A percentile compares a stretch with the other conserved stretches of the same genome.
phyloP scores from a whole-genome alignment of 2,888 invertebrate species.

The Tridacna gigas region DNA sequence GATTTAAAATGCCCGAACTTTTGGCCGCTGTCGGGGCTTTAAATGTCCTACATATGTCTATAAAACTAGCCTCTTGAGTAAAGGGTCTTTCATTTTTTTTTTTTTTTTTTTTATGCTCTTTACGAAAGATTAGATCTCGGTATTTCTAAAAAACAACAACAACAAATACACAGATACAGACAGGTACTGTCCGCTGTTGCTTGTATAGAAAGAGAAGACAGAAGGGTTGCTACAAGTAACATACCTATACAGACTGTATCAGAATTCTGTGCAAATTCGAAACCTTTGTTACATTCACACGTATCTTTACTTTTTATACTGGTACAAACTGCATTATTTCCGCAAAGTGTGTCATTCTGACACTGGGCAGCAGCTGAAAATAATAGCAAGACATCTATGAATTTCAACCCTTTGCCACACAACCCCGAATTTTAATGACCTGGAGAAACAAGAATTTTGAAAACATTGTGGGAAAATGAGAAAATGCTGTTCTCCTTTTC shows the following conservation, averaged over 20 bases:
- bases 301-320: slow-evolving; percentile 29
- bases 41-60: no score
- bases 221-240: no score
- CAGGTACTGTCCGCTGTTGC: no score
- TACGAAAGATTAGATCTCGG: no score
- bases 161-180: no score
- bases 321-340: slow-evolving; percentile 48
- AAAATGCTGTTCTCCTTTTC: neutral
- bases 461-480: neutral
- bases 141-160: no score
- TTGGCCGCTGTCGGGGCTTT: no score
- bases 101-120: no score
- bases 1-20: no score
- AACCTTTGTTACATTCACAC: slow-evolving; percentile 61
- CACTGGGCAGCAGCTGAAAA: slow-evolving; percentile 40
- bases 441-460: neutral
- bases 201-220: no score
- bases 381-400: neutral
- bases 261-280: slow-evolving; percentile 41
- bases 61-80: no score
- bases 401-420: neutral
- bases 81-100: no score
- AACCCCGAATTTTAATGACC: neutral
- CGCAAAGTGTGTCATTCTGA: slow-evolving; percentile 31
- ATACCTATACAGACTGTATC: slow-evolving; percentile 46